phyloP scores from a whole-genome alignment of 2,113 vertebrate species.

The Podilymbus podiceps region DNA sequence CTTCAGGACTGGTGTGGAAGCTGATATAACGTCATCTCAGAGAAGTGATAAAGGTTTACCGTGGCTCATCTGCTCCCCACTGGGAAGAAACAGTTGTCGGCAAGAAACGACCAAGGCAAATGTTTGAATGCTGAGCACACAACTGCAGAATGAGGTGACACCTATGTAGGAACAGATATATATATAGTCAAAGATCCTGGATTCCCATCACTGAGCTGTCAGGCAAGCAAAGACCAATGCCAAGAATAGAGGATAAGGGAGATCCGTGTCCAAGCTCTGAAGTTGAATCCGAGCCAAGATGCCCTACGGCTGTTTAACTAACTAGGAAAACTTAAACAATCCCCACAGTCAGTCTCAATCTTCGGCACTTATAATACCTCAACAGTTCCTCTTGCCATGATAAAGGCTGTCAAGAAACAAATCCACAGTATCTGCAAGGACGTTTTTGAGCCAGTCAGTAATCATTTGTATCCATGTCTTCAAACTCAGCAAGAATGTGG shows the following conservation, averaged over 20 bases:
- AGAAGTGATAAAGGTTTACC: background rate
- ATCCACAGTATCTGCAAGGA: background rate
- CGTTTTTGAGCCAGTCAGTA: slow-evolving; percentile 19
- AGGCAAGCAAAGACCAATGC: slow-evolving; percentile 18
- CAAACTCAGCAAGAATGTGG: background rate
- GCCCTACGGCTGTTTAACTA: slow-evolving; percentile 30
- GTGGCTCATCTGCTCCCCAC: background rate
- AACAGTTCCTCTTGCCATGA: background rate
- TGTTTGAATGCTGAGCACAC: background rate
- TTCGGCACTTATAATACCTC: background rate
- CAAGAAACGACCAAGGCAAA: background rate
- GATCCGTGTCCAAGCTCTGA: slow-evolving; percentile 20
- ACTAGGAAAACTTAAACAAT: slow-evolving; percentile 35
- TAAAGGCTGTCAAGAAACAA: slow-evolving; percentile 40
- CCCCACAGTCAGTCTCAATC: background rate
- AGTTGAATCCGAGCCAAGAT: slow-evolving; percentile 35
- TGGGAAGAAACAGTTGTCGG: background rate
- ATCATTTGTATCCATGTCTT: slow-evolving; percentile 1
- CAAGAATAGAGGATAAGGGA: slow-evolving; percentile 23
- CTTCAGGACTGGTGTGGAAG: background rate
- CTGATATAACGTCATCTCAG: background rate
- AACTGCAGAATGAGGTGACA: slow-evolving; percentile 6
- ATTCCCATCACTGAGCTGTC: slow-evolving; percentile 19
- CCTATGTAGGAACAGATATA: slow-evolving; percentile 22
- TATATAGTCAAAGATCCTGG: background rate